Evolutionary conservation across 2,113 vertebrate species (phyloP), one percentile per base, ranked within the genome.

Genomic region (Podarcis raffonei): DNA sequence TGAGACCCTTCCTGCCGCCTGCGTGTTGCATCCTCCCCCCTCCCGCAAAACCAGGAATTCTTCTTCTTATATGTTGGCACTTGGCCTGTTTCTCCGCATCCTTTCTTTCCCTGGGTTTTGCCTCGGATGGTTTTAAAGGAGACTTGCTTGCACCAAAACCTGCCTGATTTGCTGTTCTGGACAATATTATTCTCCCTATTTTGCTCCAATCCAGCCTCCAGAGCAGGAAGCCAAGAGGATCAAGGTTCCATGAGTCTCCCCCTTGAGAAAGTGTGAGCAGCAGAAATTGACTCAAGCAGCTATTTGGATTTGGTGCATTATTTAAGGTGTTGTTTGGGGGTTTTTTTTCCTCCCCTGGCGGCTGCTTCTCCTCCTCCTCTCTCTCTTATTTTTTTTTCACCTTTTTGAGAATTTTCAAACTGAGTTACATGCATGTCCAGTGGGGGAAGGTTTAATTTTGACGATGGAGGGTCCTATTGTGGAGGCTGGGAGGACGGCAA

Each of bases 381-480:
- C 91, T 78, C 89, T 75, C 76, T 86, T 86, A 4, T 79, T 89
- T 92, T 92, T 86, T 91, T 95, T 94, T 94, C 94, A 85, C 87
- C 96, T 95, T 96, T 96, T 87, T 93, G 93, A 96, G 96, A 96
- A 96, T 97, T 53, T 53, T 53, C 48, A 53, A 53, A 53, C 48
- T 53, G 48, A 53, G 97, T 97, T 98, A 97, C 98, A 98, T 98
- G 98, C 98, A 98, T 98, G 97, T 97, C 97, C 96, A 97, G 97
- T 97, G 97, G 97, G 97, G 97, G 97, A 93, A 97, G 99, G 98
- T 99, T 99, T 98, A 99, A 99, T 98, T 99, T 99, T 99, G 99
- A 99, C 96, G 99, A 99, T 98, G 99, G 99, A 98, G 99, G 99
- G 97, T 99, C 99, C 96, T 99, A 99, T 97, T 99, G 99, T 96